phyloP scores from a whole-genome alignment of 1,140 invertebrate genomes.

The Diorhabda sublineata region DNA sequence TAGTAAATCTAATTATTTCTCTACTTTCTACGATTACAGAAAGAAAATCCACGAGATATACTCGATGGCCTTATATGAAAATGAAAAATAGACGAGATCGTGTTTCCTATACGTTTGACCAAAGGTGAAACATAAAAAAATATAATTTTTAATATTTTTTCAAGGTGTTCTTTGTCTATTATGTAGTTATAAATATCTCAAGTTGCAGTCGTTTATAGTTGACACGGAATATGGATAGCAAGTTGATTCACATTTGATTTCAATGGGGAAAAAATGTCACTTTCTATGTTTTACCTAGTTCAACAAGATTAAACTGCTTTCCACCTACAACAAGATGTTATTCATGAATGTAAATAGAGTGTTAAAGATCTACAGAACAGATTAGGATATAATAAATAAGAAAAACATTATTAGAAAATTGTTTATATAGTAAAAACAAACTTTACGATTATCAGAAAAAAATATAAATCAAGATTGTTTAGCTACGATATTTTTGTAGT shows the following conservation, averaged over 20 bases:
- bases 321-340: conserved; percentile 14
- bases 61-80: conserved; percentile 8
- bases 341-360: conserved; percentile 1
- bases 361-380: background rate
- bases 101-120: conserved; percentile 9
- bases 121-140: background rate
- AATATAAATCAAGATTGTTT: no score
- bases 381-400: background rate
- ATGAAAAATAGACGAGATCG: conserved; percentile 10
- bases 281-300: conserved; percentile 15
- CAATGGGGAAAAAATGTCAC: conserved; percentile 6
- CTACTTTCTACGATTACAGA: conserved; percentile 13
- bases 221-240: conserved; percentile 12
- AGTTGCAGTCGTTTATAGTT: conserved; percentile 7
- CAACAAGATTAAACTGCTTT: background rate
- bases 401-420: no score
- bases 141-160: background rate
- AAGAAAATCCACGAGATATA: conserved; percentile 8
- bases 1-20: conserved; percentile 11
- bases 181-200: conserved; percentile 8
- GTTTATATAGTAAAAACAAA: no score
- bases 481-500: no score
- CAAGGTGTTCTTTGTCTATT: background rate
- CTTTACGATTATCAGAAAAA: no score
- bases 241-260: conserved; percentile 16